phyloP scores from a whole-genome alignment of 1,140 invertebrate genomes.

The Mamestra configurata region DNA sequence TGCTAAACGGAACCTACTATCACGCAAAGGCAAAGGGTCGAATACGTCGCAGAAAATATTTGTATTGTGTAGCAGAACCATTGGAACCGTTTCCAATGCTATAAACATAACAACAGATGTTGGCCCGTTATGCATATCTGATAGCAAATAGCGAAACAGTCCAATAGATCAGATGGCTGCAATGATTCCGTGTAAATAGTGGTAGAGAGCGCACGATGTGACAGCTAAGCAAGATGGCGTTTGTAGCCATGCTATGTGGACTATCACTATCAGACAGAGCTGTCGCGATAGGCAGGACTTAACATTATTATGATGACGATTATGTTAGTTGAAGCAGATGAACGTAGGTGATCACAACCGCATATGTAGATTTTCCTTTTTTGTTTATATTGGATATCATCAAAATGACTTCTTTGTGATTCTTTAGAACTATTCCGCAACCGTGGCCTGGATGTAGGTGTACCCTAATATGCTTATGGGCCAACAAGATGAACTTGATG shows the following conservation, averaged over 20 bases:
- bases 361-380: no score
- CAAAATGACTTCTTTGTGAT: no score
- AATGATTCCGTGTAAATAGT: slow-evolving; percentile 26
- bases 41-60: not conserved
- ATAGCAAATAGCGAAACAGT: slow-evolving; percentile 23
- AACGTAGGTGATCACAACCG: no score
- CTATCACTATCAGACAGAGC: not conserved
- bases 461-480: no score
- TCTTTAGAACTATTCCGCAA: no score
- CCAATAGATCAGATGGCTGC: slow-evolving; percentile 30
- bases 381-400: no score
- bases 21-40: not conserved
- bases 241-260: not conserved
- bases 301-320: no score
- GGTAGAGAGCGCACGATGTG: slow-evolving; percentile 15
- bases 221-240: no score
- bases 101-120: slow-evolving; percentile 40
- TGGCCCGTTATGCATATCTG: slow-evolving; percentile 41
- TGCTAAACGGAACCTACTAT: not conserved
- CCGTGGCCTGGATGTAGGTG: no score
- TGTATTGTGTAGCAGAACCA: not conserved
- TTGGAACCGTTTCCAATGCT: not conserved
- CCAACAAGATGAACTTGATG: no score
- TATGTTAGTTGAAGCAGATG: no score
- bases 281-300: not conserved